Conservation (phyloP, 1,140 invertebrate genomes). For the Watersipora subatra region DNA sequence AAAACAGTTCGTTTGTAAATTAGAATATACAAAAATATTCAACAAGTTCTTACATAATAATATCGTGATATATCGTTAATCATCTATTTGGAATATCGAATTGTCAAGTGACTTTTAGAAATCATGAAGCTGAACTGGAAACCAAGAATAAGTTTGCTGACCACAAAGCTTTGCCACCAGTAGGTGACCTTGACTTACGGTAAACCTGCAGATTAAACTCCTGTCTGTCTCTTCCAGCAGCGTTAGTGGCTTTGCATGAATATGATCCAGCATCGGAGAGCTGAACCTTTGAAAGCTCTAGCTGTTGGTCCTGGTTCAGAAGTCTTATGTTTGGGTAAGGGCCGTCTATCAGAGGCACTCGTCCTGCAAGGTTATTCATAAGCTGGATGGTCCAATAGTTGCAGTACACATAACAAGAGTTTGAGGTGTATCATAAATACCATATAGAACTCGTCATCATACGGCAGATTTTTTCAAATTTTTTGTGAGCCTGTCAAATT, state of each 20-base stretch:
- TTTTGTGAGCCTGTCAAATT: too few relatives aligned
- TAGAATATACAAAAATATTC: too few relatives aligned
- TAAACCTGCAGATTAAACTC: conserved; percentile 38
- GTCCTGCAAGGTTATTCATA: conserved; percentile 7
- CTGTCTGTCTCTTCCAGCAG: conserved; percentile 40
- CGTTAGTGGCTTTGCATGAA: conserved; percentile 44
- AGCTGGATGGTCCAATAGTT: background rate
- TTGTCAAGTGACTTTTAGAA: too few relatives aligned
- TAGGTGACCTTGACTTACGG: conserved; percentile 36
- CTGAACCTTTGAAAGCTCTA: conserved; percentile 6
- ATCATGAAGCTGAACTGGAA: too few relatives aligned
- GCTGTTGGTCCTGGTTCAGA: background rate
- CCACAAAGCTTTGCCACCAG: too few relatives aligned
- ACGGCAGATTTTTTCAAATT: too few relatives aligned
- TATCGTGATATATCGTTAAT: too few relatives aligned
- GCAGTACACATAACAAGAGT: background rate
- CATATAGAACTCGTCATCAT: conserved; percentile 2
- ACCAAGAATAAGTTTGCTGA: too few relatives aligned
- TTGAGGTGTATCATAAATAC: background rate
- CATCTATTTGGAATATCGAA: too few relatives aligned
- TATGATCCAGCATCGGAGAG: conserved; percentile 31
- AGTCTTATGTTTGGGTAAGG: conserved; percentile 17
- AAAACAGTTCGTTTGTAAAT: too few relatives aligned
- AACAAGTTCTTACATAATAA: too few relatives aligned
- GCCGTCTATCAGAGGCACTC: conserved; percentile 25